Conservation (phyloP, 2,888 invertebrate species). For the Drosophila mercatorum region DNA sequence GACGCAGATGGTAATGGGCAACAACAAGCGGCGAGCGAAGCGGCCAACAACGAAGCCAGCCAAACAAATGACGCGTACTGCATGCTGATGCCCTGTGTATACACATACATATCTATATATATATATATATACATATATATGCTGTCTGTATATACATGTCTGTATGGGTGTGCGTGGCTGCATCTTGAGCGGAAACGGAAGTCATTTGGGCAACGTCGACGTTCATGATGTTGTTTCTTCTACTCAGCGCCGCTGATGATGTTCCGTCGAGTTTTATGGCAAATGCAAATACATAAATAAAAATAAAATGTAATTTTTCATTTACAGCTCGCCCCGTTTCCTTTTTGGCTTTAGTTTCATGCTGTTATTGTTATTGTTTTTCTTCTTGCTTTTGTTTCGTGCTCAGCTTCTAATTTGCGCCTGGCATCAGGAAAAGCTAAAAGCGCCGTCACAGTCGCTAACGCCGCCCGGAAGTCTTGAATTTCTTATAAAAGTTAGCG, state of each 20-base stretch:
- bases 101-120: not conserved
- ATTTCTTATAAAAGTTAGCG: constrained; percentile 57
- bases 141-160: constrained; percentile 7
- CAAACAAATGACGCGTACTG: constrained; percentile 72
- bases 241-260: constrained; percentile 38
- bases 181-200: constrained; percentile 80
- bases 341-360: constrained; percentile 12
- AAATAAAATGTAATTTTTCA: constrained; percentile 72
- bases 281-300: constrained; percentile 71
- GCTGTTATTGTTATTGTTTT: constrained; percentile 17
- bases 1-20: constrained; percentile 72
- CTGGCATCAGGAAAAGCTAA: constrained; percentile 37
- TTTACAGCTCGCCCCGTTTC: constrained; percentile 49
- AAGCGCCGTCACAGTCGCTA: constrained; percentile 25
- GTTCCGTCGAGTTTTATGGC: constrained; percentile 66
- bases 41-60: constrained; percentile 28
- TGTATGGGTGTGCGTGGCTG: constrained; percentile 38
- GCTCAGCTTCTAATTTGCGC: constrained; percentile 55
- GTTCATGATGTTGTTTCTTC: constrained; percentile 60
- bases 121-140: constrained; percentile 12
- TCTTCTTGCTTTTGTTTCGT: not conserved
- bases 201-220: constrained; percentile 71
- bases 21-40: constrained; percentile 26
- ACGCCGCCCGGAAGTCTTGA: constrained; percentile 62
- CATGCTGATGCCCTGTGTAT: constrained; percentile 53